A percentile compares a stretch with the other conserved stretches of the same genome.
Conservation (phyloP, 1,140 invertebrate species). For the Drosophila ananassae region DNA sequence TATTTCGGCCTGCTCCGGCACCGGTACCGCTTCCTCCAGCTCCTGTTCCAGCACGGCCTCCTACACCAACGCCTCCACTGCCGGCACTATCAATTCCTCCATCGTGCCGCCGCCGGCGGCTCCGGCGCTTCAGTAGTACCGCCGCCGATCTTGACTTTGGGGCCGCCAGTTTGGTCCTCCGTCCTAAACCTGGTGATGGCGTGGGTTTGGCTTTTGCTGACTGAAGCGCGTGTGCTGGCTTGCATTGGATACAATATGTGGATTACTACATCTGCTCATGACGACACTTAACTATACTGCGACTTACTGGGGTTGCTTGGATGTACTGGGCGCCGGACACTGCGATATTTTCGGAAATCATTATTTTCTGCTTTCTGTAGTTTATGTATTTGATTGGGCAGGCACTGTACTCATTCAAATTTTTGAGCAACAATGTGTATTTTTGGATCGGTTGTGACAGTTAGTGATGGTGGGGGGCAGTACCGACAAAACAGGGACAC, state of each 20-base stretch:
- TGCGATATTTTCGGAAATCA: neutral
- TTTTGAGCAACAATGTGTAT: neutral
- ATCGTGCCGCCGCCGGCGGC: conserved; percentile 16
- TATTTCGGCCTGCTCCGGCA: neutral
- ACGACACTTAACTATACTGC: neutral
- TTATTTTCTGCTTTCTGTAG: neutral
- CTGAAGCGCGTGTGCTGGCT: conserved; percentile 6
- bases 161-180: conserved; percentile 6
- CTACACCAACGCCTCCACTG: neutral
- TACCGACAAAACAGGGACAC: neutral
- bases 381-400: neutral
- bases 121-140: conserved; percentile 28
- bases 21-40: conserved; percentile 15
- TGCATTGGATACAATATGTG: conserved; percentile 8
- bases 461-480: neutral
- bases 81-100: conserved; percentile 1
- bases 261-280: conserved; percentile 10
- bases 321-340: conserved; percentile 6
- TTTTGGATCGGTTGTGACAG: neutral
- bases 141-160: conserved; percentile 7
- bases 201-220: conserved; percentile 1
- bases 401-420: neutral
- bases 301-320: conserved; percentile 19
- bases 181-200: neutral
- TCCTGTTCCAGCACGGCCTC: neutral